These are phyloP conservation scores for Mus spretus DNA, from an alignment of 2,797 vertebrate species.

Conservation along the genomic window DNA sequence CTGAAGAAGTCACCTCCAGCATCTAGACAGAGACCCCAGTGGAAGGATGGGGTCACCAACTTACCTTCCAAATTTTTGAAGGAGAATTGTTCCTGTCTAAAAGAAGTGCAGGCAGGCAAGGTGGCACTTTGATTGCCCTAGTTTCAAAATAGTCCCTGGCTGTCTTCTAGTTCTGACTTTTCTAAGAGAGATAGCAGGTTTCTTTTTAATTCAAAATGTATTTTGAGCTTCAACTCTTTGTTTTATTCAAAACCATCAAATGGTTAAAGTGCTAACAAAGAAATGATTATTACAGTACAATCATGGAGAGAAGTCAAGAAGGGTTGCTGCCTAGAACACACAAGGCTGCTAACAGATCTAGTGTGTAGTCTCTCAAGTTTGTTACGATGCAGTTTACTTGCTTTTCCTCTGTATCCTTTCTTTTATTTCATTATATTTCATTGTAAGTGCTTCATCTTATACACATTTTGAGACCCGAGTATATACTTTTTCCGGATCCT, in stretches of 20 bases:
- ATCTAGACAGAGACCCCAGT: neutral
- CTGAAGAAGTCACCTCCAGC: neutral
- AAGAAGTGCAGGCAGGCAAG: neutral
- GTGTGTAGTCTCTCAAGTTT: neutral
- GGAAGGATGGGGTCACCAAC: neutral
- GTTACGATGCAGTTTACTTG: neutral
- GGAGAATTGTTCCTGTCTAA: neutral
- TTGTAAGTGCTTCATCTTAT: neutral
- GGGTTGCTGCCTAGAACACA: neutral
- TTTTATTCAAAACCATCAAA: neutral
- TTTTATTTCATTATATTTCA: conserved; percentile 4
- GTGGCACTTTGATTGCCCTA: neutral
- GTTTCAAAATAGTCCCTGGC: neutral
- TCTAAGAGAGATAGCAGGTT: neutral
- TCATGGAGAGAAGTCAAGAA: neutral
- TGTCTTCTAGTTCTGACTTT: neutral
- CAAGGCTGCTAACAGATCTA: neutral
- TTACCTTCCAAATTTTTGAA: neutral
- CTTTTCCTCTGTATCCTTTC: neutral
- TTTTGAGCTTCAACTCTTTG: neutral
- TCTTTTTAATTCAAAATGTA: neutral
- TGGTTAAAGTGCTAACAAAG: neutral
- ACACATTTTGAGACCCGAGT: neutral
- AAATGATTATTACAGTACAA: neutral
- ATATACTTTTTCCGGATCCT: neutral